A percentile compares a stretch with the other conserved stretches of the same genome.
Conservation (phyloP, 2,797 vertebrate genomes). For the Silurus lanzhouensis region DNA sequence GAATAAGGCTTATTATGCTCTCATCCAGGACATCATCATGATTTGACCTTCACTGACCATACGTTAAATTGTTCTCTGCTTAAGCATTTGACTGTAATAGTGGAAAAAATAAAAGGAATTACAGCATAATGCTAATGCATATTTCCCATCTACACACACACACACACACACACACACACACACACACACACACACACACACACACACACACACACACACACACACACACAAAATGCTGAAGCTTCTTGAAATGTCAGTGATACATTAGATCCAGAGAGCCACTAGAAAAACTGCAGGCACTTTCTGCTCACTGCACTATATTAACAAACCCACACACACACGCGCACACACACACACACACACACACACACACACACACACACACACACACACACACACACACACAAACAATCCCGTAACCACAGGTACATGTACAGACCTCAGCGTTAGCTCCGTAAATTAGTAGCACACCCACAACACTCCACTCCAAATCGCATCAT, state of each 20-base stretch:
- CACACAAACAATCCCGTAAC: neutral
- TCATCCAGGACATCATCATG: neutral
- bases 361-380: neutral
- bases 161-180: neutral
- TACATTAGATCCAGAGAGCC: conserved; percentile 23
- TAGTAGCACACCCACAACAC: conserved; percentile 44
- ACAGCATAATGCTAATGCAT: neutral
- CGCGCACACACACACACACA: no score
- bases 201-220: neutral
- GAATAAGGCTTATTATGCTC: neutral
- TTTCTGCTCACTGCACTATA: neutral
- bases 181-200: neutral
- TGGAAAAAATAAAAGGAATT: neutral
- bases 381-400: neutral
- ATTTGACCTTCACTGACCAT: neutral
- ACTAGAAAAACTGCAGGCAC: conserved; percentile 30
- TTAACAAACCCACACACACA: conserved; percentile 22
- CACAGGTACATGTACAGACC: conserved; percentile 13
- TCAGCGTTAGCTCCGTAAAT: conserved; percentile 27
- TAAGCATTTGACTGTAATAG: neutral
- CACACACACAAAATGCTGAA: neutral
- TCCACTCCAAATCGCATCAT: conserved; percentile 39
- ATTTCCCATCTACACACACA: neutral
- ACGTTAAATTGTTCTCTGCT: neutral
- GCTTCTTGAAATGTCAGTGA: conserved; percentile 29